phyloP scores from a whole-genome alignment of 2,888 invertebrate species.

The Limnephilus lunatus region DNA sequence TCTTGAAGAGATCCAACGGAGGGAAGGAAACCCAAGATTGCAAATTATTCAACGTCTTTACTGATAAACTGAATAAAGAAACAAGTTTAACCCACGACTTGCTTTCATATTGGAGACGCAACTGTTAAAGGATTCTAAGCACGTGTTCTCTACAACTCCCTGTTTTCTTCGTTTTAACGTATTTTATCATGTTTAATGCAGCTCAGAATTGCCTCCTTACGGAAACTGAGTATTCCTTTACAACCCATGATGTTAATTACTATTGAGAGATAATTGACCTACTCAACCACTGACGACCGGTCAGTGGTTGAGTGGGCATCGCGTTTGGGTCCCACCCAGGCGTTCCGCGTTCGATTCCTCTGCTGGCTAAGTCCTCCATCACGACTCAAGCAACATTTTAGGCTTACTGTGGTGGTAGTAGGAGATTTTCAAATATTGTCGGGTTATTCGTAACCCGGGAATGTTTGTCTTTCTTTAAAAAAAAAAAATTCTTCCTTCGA shows the following conservation, averaged over 20 bases:
- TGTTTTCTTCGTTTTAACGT: neutral
- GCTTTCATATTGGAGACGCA: neutral
- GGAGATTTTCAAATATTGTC: too few species aligned
- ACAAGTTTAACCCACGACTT: neutral
- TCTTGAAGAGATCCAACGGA: neutral
- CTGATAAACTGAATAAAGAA: neutral
- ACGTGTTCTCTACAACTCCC: neutral
- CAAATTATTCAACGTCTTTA: too few species aligned
- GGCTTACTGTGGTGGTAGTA: too few species aligned
- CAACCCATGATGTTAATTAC: neutral
- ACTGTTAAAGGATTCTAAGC: neutral
- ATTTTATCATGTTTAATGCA: neutral
- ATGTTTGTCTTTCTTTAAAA: too few species aligned
- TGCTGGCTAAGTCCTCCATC: too few species aligned
- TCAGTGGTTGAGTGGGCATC: too few species aligned
- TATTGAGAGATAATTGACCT: neutral
- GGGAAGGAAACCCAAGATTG: too few species aligned
- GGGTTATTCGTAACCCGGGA: too few species aligned
- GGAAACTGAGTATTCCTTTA: neutral
- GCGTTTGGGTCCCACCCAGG: too few species aligned
- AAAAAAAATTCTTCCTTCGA: neutral
- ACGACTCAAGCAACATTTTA: too few species aligned
- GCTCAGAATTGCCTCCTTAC: neutral
- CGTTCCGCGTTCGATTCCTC: too few species aligned
- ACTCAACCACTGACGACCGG: too few species aligned